Evolutionary conservation across 2,113 vertebrate genomes (phyloP), one percentile per base, ranked within the genome.

Genomic region (Crotalus viridis): DNA sequence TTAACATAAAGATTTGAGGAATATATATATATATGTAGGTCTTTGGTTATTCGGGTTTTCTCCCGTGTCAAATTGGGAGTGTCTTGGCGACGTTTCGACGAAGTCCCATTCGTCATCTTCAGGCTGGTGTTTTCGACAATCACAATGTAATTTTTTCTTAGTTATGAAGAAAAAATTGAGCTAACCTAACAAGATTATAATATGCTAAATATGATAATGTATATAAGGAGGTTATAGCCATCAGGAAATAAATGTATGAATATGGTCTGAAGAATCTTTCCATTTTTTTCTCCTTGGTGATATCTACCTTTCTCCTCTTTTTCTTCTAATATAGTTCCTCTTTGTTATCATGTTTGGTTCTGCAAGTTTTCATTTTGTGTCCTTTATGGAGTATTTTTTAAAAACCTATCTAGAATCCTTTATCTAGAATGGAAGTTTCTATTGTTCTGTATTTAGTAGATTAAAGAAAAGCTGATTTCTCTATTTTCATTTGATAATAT

Each of bases 191-290:
- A 92, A 55, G 48, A n/a, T 54, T 17, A 43, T 64, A 69, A 33
- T 52, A 64, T 24, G 15, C 43, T 92, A 59, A 89, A 88, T 61
- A 19, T 52, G 48, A 54, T 61, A 56, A n/a, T 43, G 33, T 61
- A 74, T 92, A 51, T 88, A 89, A 89, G n/a, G 51, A 92, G 51
- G 52, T 74, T 61, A 88, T 81, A 74, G 87, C 59, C 91, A 88
- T 55, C 33, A 88, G 46, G 59, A 69, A 61, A 51, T 26, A 88
- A 43, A 89, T 55, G 54, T 87, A 92, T 43, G 56, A 87, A 52
- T 61, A 88, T 21, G 24, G 57, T 52, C n/a, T 55, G 86, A 88
- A 88, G 28, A 92, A 87, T 26, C 48, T 64, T 88, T 86, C 88
- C 91, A 55, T 92, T 86, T 59, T 55, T 92, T 92, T 88, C 21